Evolutionary conservation across 2,888 invertebrate genomes (phyloP).

Genomic region (Rhimphoctona megacephalus): DNA sequence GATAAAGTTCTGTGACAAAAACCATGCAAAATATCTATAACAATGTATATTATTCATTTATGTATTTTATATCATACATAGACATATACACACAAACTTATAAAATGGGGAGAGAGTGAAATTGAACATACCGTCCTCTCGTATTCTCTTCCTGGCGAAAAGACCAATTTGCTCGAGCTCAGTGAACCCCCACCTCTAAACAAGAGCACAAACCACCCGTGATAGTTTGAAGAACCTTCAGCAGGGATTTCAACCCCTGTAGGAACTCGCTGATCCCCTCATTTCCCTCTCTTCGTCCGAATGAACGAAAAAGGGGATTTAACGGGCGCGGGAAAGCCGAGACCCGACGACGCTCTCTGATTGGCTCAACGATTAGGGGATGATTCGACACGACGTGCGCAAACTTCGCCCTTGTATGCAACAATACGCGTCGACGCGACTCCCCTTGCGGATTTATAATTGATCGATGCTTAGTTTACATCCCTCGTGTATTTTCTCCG

Average conservation of each 20-base stretch:
- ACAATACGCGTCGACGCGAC: constrained; percentile 54
- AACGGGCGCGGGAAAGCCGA: constrained; percentile 61
- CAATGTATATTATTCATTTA: too few species aligned
- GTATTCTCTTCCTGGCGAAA: constrained; percentile 20
- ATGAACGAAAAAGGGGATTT: constrained; percentile 43
- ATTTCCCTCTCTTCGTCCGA: constrained; percentile 17
- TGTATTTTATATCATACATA: too few species aligned
- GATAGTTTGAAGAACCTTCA: constrained; percentile 15
- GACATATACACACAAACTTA: too few species aligned
- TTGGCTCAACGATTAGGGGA: constrained; percentile 80
- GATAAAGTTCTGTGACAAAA: too few species aligned
- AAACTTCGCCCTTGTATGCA: neutral
- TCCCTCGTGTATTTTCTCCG: constrained; percentile 4
- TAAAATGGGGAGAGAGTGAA: too few species aligned
- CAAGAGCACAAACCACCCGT: constrained; percentile 41
- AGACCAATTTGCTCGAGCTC: constrained; percentile 60
- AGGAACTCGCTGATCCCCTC: neutral
- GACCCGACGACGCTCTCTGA: constrained; percentile 66
- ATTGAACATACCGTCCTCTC: too few species aligned
- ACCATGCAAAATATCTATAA: too few species aligned
- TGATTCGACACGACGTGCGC: constrained; percentile 72
- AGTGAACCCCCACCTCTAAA: constrained; percentile 45
- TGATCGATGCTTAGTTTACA: constrained; percentile 54
- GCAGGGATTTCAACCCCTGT: constrained; percentile 39
- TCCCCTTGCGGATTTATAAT: constrained; percentile 61